Conservation (phyloP, 1,140 invertebrate genomes). For the Zaprionus nigranus region DNA sequence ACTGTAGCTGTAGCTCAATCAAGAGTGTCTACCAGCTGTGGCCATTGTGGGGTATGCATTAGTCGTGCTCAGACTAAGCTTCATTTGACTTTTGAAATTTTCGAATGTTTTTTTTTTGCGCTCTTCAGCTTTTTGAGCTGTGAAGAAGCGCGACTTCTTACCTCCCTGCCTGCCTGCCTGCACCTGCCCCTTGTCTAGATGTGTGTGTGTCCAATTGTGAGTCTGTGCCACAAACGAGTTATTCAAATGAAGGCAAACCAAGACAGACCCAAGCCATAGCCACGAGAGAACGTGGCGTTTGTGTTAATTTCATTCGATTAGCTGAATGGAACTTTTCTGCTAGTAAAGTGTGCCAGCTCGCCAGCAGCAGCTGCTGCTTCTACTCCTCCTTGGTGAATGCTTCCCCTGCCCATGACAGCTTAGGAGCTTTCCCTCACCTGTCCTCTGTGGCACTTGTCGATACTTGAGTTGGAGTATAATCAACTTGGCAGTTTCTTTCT, state of each 20-base stretch:
- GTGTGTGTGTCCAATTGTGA: slow-evolving; percentile 27
- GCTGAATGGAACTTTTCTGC: slow-evolving; percentile 70
- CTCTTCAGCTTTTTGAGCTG: slow-evolving; percentile 40
- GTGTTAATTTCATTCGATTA: slow-evolving; percentile 68
- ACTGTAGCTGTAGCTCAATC: background rate
- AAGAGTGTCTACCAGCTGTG: too few relatives aligned
- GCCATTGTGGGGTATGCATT: slow-evolving; percentile 18
- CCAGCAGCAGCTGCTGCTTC: background rate
- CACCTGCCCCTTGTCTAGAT: background rate
- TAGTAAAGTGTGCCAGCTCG: slow-evolving; percentile 39
- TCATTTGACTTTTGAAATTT: slow-evolving; percentile 61
- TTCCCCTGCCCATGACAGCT: too few relatives aligned
- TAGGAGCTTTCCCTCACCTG: background rate
- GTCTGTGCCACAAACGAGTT: slow-evolving; percentile 66
- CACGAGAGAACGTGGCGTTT: slow-evolving; percentile 46
- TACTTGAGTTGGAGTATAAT: slow-evolving; percentile 90
- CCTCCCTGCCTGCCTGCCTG: background rate
- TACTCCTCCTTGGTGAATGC: background rate
- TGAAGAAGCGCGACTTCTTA: slow-evolving; percentile 47
- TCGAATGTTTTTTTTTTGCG: slow-evolving; percentile 68
- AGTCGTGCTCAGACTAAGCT: background rate
- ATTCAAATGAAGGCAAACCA: slow-evolving; percentile 70
- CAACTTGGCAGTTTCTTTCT: slow-evolving; percentile 86
- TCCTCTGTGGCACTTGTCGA: slow-evolving; percentile 85
- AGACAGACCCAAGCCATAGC: slow-evolving; percentile 25